Evolutionary conservation across 1,140 invertebrate genomes (phyloP).

Genomic region (Agraylea sexmaculata): DNA sequence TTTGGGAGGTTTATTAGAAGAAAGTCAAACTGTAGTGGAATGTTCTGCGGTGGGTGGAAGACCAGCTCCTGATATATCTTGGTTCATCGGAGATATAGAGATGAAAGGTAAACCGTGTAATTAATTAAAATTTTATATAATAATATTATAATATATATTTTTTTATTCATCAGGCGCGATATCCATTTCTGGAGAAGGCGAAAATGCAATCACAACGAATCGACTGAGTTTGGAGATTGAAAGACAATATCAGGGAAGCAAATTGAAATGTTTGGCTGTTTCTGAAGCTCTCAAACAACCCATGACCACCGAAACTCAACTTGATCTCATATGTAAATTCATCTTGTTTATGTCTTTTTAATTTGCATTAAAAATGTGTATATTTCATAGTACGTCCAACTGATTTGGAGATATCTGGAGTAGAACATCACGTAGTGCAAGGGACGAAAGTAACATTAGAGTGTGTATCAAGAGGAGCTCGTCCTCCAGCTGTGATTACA

Average conservation of each 20-base stretch:
- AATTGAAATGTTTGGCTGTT: conserved; percentile 12
- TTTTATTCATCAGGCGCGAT: conserved; percentile 9
- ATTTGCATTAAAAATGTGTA: neutral
- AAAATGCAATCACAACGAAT: conserved; percentile 17
- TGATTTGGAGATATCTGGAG: conserved; percentile 58
- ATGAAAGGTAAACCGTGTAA: conserved; percentile 10
- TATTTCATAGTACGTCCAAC: conserved; percentile 56
- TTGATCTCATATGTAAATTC: conserved; percentile 19
- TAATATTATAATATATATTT: conserved; percentile 3
- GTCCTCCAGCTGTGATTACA: conserved; percentile 66
- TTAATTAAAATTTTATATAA: neutral
- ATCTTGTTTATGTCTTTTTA: neutral
- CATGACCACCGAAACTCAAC: conserved; percentile 9
- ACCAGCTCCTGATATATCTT: conserved; percentile 13
- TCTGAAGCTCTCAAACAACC: conserved; percentile 16
- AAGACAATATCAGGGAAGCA: conserved; percentile 13
- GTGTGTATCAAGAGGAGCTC: conserved; percentile 62
- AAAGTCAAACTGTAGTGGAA: conserved; percentile 13
- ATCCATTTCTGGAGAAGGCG: conserved; percentile 15
- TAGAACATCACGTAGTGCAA: conserved; percentile 61
- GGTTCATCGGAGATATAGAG: conserved; percentile 15
- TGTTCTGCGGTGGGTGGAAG: conserved; percentile 17
- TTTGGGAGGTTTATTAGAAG: conserved; percentile 15
- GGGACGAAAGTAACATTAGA: conserved; percentile 64
- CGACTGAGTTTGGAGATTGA: conserved; percentile 14